These are phyloP conservation scores for Pseudochaenichthys georgianus DNA, from an alignment of 2,797 vertebrate genomes.

Conservation along the genomic window DNA sequence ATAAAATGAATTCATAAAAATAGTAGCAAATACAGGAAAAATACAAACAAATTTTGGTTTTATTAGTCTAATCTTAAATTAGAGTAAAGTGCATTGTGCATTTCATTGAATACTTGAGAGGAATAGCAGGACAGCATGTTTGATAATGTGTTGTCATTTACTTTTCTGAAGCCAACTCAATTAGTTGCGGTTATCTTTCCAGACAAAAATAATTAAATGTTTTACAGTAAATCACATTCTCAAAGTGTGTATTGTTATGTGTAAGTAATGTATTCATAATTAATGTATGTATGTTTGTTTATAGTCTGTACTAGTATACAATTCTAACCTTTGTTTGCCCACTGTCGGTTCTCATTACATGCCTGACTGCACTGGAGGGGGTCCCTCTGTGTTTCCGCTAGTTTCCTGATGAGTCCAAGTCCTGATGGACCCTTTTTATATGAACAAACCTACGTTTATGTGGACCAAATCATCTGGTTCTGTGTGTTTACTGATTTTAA, in stretches of 20 bases:
- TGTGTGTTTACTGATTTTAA: neutral
- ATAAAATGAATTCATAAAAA: too few species aligned
- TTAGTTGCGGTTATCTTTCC: too few species aligned
- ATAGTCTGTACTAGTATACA: neutral
- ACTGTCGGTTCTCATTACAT: slow-evolving; percentile 7
- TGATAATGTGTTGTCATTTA: slow-evolving; percentile 6
- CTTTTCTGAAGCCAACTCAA: slow-evolving; percentile 16
- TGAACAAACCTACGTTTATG: neutral
- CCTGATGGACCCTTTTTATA: neutral
- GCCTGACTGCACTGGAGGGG: neutral
- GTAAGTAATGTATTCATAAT: too few species aligned
- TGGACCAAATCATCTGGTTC: neutral
- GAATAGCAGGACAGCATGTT: neutral
- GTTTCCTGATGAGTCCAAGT: neutral
- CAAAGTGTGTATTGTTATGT: neutral
- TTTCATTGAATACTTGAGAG: slow-evolving; percentile 10
- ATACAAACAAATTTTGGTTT: too few species aligned
- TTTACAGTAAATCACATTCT: neutral
- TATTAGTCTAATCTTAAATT: neutral
- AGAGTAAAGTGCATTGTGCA: neutral
- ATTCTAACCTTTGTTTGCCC: slow-evolving; percentile 14
- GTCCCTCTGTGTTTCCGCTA: neutral
- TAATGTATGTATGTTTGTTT: neutral
- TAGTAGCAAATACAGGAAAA: too few species aligned
- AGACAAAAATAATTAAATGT: too few species aligned